Percentiles rank a stretch among this genome's conserved stretches.
Conservation (phyloP, 53 echinoderm and acorn worm genomes). For the Patiria pectinifera region DNA sequence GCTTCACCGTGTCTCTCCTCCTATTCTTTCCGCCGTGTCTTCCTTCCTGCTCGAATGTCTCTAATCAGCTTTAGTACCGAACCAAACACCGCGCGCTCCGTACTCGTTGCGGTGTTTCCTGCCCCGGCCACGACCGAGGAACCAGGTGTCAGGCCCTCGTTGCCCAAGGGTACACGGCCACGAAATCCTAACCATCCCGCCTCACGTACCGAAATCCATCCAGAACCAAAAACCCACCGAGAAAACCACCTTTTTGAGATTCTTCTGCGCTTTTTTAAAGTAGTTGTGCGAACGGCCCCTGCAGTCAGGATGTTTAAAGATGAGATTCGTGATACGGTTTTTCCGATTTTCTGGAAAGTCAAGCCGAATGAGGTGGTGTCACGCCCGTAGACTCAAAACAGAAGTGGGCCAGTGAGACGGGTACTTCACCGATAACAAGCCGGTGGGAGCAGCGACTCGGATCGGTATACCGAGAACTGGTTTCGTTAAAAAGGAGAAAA, state of each 20-base stretch:
- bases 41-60: slow-evolving; percentile 66
- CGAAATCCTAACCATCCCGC: slow-evolving; percentile 14
- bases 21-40: slow-evolving; percentile 31
- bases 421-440: slow-evolving; percentile 54
- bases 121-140: slow-evolving; percentile 19
- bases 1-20: slow-evolving; percentile 4
- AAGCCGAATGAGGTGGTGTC: slow-evolving; percentile 21
- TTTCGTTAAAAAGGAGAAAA: background rate
- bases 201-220: background rate
- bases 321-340: slow-evolving; percentile 53
- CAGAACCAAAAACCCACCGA: background rate
- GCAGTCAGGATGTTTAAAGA: slow-evolving; percentile 46
- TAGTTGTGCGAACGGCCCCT: slow-evolving; percentile 13
- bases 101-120: slow-evolving; percentile 15
- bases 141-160: slow-evolving; percentile 22
- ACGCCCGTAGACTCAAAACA: slow-evolving; percentile 32
- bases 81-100: slow-evolving; percentile 32
- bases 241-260: background rate
- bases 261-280: slow-evolving; percentile 1
- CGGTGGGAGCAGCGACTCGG: background rate
- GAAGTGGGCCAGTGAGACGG: slow-evolving; percentile 45
- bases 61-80: slow-evolving; percentile 59
- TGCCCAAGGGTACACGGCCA: slow-evolving; percentile 29
- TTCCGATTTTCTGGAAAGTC: slow-evolving; percentile 39
- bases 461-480: slow-evolving; percentile 4